Conservation (phyloP, 2,797 vertebrate species). For the Eleutherodactylus coqui region DNA sequence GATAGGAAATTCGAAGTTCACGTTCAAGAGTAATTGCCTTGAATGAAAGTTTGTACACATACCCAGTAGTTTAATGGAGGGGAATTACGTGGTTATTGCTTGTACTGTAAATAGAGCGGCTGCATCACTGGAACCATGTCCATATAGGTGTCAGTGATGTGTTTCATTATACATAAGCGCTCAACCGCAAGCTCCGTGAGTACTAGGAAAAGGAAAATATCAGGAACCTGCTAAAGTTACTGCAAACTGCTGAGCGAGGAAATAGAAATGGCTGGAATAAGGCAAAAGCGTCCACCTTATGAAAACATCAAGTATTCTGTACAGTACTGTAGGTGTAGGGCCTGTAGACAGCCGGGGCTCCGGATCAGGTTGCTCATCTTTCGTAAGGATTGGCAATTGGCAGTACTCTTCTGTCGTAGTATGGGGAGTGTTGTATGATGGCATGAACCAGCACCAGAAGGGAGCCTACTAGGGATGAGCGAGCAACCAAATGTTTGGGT, state of each 20-base stretch:
- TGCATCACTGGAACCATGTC: neutral
- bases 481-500: too few relatives aligned
- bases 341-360: neutral
- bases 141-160: constrained; percentile 3
- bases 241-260: neutral
- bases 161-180: constrained; percentile 9
- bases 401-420: neutral
- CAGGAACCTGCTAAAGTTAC: neutral
- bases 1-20: constrained; percentile 48
- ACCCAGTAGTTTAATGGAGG: constrained; percentile 34
- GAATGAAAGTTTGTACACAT: constrained; percentile 45
- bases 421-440: too few relatives aligned
- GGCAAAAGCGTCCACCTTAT: neutral
- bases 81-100: constrained; percentile 35
- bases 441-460: too few relatives aligned
- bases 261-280: too few relatives aligned
- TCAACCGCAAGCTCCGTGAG: neutral
- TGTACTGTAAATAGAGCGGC: constrained; percentile 10
- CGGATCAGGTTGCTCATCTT: neutral
- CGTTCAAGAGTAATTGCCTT: constrained; percentile 24
- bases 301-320: neutral
- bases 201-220: neutral
- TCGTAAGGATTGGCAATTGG: too few relatives aligned
- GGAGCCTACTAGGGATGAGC: too few relatives aligned
- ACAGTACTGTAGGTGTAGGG: neutral